Base-by-base conservation (phyloP, 2,888 invertebrate species). In the Drepanosiphum platanoidis region DNA sequence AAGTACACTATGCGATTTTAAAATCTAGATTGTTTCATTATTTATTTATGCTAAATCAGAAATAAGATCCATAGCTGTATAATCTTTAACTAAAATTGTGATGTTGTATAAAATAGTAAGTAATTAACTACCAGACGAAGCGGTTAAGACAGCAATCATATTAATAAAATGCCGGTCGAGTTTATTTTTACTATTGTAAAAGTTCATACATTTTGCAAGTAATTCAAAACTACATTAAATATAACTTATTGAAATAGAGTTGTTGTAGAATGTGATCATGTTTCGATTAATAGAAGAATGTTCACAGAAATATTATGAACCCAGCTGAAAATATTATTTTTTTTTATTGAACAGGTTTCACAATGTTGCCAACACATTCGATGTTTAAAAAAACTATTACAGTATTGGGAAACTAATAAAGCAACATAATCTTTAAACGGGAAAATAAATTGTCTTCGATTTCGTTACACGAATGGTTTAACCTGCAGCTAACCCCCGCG, bases 401-500 rank as follows among this genome's bases (percentile, higher is more conserved):
- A 13, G 15, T 3, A 32, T 46, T 79, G 9, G 9, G 15, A 72
- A 42, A 61, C 39, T n/a, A n/a, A n/a, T n/a, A n/a, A 32, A 39
- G 58, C 18, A 39, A 39, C 39, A 32, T 42, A 72, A 77, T 75
- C 74, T 66, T 66, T 52, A 36, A 34, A 68, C 61, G 9, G 39
- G 39, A 39, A 77, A 84, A 84, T 84, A 68, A 84, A 77, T 84
- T 77, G 52, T 84, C 66, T 77, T 84, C 75, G 74, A 75, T 68
- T 70, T 77, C 68, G 58, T 36, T n/a, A 68, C 68, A 77, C 61
- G 15, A 77, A 77, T 36, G 52, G 66, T 66, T 75, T 77, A 84
- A 68, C 61, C 22, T 27, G 30, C 36, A 5, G 9, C 52, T 84
- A 75, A 84, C 42, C 77, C 68, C 68, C 22, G 32, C 46, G 46